These are phyloP conservation scores for Crotalus tigris DNA, from an alignment of 2,113 vertebrate genomes.

Conservation along the genomic window DNA sequence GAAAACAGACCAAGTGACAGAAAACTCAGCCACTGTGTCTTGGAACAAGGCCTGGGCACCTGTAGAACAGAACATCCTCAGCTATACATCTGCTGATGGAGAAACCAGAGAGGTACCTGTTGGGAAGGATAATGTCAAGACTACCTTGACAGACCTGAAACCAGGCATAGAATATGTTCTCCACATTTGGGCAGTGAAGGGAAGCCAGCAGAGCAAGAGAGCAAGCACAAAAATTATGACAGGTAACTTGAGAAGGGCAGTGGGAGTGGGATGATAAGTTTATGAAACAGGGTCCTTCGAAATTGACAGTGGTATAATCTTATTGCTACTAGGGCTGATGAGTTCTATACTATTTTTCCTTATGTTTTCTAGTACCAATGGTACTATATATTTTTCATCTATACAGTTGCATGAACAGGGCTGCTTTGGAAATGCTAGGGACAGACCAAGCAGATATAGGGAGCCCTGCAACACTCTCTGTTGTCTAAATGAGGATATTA, in stretches of 20 bases:
- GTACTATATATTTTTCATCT: background rate
- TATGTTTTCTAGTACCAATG: background rate
- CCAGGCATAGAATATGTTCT: slow-evolving; percentile 71
- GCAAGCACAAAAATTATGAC: slow-evolving; percentile 67
- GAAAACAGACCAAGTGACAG: slow-evolving; percentile 68
- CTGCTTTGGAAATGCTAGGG: background rate
- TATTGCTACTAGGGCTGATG: background rate
- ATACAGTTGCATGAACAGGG: background rate
- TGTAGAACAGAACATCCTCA: slow-evolving; percentile 77
- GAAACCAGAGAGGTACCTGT: slow-evolving; percentile 65
- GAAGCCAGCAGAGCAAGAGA: slow-evolving; percentile 69
- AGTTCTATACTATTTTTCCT: background rate
- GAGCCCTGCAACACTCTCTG: slow-evolving; percentile 42
- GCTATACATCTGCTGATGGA: slow-evolving; percentile 66
- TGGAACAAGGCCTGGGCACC: slow-evolving; percentile 75
- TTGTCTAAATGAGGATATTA: slow-evolving; percentile 8
- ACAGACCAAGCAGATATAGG: background rate
- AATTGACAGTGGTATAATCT: background rate
- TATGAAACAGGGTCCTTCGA: background rate
- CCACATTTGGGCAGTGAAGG: slow-evolving; percentile 66
- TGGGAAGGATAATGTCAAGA: slow-evolving; percentile 63
- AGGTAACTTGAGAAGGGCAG: slow-evolving; percentile 56
- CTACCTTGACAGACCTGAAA: slow-evolving; percentile 67
- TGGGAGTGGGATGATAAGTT: background rate
- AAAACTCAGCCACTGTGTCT: slow-evolving; percentile 73